Percentiles rank a stretch among this genome's conserved stretches.
phyloP scores from a whole-genome alignment of 2,113 vertebrate species.

The Oryzias javanicus region DNA sequence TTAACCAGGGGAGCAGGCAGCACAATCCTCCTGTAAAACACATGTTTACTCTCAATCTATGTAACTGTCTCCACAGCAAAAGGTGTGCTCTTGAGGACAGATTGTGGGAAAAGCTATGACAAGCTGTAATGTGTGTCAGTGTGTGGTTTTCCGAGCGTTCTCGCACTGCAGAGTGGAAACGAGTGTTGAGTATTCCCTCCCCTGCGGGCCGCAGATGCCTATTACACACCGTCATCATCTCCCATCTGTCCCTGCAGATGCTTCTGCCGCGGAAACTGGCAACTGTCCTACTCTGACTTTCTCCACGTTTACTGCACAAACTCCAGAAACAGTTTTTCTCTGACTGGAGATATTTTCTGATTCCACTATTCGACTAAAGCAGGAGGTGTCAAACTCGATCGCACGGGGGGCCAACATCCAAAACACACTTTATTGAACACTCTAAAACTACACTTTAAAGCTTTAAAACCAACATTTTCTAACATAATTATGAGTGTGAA shows the following conservation, averaged over 20 bases:
- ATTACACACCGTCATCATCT: constrained; percentile 73
- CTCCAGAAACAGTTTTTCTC: neutral
- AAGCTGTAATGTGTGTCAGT: constrained; percentile 57
- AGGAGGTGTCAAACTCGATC: no score
- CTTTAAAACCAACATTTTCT: no score
- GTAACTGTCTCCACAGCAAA: constrained; percentile 61
- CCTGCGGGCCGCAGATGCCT: constrained; percentile 66
- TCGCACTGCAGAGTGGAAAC: constrained; percentile 40
- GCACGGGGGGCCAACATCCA: no score
- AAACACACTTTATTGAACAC: no score
- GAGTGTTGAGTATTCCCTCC: constrained; percentile 60
- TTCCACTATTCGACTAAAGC: no score
- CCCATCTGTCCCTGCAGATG: constrained; percentile 78
- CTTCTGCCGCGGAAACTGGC: constrained; percentile 69
- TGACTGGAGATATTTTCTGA: no score
- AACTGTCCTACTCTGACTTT: constrained; percentile 42
- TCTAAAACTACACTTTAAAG: no score
- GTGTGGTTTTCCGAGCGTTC: constrained; percentile 26
- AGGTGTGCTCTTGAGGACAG: constrained; percentile 69
- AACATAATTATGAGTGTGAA: no score
- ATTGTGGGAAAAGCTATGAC: constrained; percentile 66
- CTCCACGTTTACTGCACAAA: constrained; percentile 15
- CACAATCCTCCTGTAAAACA: constrained; percentile 60
- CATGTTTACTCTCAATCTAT: constrained; percentile 69
- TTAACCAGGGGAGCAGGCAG: constrained; percentile 40